Conservation (phyloP, 1,140 invertebrate genomes). For the Zaprionus africanus region DNA sequence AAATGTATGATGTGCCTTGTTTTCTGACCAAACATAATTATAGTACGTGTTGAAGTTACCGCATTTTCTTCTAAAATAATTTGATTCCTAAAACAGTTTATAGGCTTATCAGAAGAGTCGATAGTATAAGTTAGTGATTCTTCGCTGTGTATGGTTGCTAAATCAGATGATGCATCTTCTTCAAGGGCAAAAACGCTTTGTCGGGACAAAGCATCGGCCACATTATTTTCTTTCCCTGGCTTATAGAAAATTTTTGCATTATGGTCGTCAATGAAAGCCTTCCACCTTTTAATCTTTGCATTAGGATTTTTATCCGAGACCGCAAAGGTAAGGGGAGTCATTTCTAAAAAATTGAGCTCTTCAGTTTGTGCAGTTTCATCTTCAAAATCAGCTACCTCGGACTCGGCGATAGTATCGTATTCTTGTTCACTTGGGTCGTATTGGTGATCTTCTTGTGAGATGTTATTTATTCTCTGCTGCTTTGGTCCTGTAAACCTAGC, state of each 20-base stretch:
- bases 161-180: too few species aligned
- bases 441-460: conserved; percentile 4
- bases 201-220: too few species aligned
- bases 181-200: too few species aligned
- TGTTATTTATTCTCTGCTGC: conserved; percentile 8
- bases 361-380: not conserved
- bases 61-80: conserved; percentile 30
- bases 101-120: conserved; percentile 18
- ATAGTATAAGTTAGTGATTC: conserved; percentile 4
- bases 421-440: not conserved
- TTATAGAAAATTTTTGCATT: too few species aligned
- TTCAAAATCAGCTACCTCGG: not conserved
- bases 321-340: conserved; percentile 1
- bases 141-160: too few species aligned
- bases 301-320: not conserved
- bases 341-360: not conserved
- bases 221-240: too few species aligned
- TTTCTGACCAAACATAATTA: conserved; percentile 2
- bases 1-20: conserved; percentile 1
- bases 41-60: not conserved
- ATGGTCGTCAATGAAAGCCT: too few species aligned
- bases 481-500: conserved; percentile 10
- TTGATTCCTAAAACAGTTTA: conserved; percentile 37
- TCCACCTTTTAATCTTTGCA: too few species aligned
- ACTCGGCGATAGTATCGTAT: conserved; percentile 2